phyloP scores from a whole-genome alignment of 2,113 vertebrate genomes.

The Amphilophus citrinellus region DNA sequence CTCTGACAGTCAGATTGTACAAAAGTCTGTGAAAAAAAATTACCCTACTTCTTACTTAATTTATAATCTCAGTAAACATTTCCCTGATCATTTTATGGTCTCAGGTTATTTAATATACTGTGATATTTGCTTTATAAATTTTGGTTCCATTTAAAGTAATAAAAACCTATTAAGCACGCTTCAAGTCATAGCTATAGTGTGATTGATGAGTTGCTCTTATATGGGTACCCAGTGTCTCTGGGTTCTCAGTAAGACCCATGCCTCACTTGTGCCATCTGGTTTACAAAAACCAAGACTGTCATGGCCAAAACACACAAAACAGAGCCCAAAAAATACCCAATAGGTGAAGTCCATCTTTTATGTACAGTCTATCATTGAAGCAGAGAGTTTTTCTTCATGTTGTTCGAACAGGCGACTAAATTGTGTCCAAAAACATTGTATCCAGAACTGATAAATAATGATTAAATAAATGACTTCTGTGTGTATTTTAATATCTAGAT shows the following conservation, averaged over 20 bases:
- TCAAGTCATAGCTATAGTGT: not conserved
- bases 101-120: not conserved
- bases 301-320: not conserved
- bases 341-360: not conserved
- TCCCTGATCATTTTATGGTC: not conserved
- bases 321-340: not conserved
- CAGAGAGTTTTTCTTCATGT: not conserved
- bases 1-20: not conserved
- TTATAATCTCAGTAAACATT: not conserved
- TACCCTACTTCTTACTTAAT: not conserved
- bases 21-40: not conserved
- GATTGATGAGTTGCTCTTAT: not conserved
- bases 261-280: no score
- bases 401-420: not conserved
- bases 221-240: rapidly evolving
- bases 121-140: not conserved
- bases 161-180: not conserved
- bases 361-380: not conserved
- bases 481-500: not conserved
- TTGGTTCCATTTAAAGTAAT: not conserved
- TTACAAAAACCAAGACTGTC: not conserved
- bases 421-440: not conserved
- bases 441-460: not conserved
- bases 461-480: not conserved
- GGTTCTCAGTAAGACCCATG: not conserved